These are phyloP conservation scores for Lasioglossum baleicum DNA, from an alignment of 1,140 invertebrate genomes.

Conservation along the genomic window DNA sequence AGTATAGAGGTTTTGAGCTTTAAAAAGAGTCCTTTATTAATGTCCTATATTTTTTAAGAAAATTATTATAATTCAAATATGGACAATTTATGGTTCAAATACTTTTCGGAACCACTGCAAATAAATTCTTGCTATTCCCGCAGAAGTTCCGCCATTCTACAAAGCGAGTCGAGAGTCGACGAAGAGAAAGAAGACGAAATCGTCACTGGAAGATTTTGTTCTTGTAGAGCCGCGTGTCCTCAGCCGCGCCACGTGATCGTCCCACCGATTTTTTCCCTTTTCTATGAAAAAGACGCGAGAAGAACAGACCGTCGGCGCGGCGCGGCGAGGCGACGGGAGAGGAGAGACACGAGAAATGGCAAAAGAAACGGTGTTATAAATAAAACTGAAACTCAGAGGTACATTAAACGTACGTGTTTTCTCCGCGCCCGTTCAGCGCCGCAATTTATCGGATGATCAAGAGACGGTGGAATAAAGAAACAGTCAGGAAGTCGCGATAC, in stretches of 20 bases:
- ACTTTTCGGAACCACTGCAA: no score
- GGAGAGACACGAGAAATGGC: conserved; percentile 37
- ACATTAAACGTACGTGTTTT: conserved; percentile 43
- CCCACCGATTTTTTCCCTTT: neutral
- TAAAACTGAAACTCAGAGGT: conserved; percentile 46
- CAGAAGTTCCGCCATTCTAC: neutral
- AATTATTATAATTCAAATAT: no score
- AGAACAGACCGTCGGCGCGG: neutral
- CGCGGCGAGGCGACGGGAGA: neutral
- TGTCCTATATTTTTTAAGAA: no score
- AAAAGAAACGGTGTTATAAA: conserved; percentile 52
- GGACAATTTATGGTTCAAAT: no score
- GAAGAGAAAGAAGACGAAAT: neutral
- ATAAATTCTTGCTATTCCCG: no score
- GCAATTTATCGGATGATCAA: conserved; percentile 45
- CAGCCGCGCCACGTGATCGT: conserved; percentile 29
- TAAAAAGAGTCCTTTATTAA: no score
- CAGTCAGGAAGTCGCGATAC: neutral
- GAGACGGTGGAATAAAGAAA: conserved; percentile 18
- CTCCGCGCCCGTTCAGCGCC: conserved; percentile 38
- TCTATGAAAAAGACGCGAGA: conserved; percentile 1
- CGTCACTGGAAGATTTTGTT: conserved; percentile 2
- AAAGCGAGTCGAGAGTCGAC: neutral
- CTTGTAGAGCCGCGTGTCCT: conserved; percentile 19
- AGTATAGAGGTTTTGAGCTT: no score